A percentile compares a stretch with the other conserved stretches of the same genome.
Conservation (phyloP, 2,888 invertebrate species). For the Thereva unica region DNA sequence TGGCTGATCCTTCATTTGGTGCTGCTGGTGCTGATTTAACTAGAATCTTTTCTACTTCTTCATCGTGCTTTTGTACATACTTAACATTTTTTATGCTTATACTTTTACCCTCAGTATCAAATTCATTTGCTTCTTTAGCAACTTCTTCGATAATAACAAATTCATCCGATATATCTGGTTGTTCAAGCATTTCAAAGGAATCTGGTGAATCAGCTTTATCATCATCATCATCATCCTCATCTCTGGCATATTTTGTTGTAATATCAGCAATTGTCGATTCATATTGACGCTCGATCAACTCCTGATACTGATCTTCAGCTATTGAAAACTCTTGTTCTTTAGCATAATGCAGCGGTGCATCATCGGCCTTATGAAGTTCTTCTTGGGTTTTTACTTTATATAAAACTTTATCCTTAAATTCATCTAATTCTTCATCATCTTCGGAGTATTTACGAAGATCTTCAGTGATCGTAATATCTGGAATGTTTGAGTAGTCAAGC, state of each 20-base stretch:
- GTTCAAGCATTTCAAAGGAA: constrained; percentile 86
- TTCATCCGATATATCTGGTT: constrained; percentile 84
- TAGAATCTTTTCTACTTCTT: constrained; percentile 72
- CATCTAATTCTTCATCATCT: constrained; percentile 45
- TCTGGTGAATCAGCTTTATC: constrained; percentile 76
- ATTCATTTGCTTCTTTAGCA: constrained; percentile 82
- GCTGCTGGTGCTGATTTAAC: constrained; percentile 71
- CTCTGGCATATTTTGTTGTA: constrained; percentile 64
- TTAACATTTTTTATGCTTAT: constrained; percentile 66
- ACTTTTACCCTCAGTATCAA: constrained; percentile 81
- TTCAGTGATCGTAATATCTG: constrained; percentile 56
- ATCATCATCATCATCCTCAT: constrained; percentile 62
- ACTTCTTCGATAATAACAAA: constrained; percentile 89
- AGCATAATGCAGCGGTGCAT: constrained; percentile 49
- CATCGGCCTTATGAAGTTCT: constrained; percentile 53
- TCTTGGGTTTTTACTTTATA: constrained; percentile 55
- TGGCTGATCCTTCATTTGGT: constrained; percentile 64
- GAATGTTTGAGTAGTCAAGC: constrained; percentile 57
- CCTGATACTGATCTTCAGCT: constrained; percentile 57
- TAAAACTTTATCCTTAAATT: constrained; percentile 53
- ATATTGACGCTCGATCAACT: constrained; percentile 57
- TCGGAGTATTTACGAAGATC: constrained; percentile 51
- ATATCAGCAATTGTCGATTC: constrained; percentile 66
- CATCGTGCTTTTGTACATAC: constrained; percentile 67
- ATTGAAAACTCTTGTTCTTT: constrained; percentile 46